Evolutionary conservation across 64 coral and sea anemone genomes (phyloP).

Genomic region (Dendrophyllia cribrosa): DNA sequence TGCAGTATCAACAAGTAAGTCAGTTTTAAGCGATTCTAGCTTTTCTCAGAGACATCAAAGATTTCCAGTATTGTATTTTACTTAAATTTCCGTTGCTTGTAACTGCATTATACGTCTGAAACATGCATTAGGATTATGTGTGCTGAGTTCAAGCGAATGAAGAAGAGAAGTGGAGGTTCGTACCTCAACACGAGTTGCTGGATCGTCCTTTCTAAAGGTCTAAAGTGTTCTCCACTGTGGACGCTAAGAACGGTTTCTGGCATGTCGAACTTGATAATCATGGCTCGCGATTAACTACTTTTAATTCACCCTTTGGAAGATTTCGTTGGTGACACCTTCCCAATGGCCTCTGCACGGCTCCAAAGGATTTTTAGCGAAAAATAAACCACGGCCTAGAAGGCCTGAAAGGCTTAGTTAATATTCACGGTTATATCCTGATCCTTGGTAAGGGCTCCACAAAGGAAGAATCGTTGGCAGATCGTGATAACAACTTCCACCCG

Average conservation of each 20-base stretch:
- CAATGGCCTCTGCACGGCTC: neutral
- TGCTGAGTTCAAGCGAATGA: neutral
- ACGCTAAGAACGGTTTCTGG: no score
- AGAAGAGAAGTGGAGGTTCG: neutral
- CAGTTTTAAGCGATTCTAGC: neutral
- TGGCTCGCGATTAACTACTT: no score
- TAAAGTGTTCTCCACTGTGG: no score
- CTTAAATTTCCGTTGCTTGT: neutral
- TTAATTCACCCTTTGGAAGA: no score
- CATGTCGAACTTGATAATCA: no score
- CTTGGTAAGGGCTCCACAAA: neutral
- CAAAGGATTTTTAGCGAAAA: neutral
- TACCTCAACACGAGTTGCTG: no score
- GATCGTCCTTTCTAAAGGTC: no score
- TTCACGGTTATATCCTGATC: constrained; percentile 8
- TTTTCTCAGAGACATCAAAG: neutral
- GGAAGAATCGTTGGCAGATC: neutral
- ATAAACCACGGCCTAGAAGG: neutral
- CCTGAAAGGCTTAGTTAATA: neutral
- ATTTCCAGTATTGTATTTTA: neutral
- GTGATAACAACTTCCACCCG: no score
- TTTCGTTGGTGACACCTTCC: neutral
- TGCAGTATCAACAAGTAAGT: constrained; percentile 13
- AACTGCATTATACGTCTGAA: neutral
- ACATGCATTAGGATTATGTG: neutral